Evolutionary conservation across 2,797 vertebrate species (phyloP).

Genomic region (Thaleichthys pacificus): DNA sequence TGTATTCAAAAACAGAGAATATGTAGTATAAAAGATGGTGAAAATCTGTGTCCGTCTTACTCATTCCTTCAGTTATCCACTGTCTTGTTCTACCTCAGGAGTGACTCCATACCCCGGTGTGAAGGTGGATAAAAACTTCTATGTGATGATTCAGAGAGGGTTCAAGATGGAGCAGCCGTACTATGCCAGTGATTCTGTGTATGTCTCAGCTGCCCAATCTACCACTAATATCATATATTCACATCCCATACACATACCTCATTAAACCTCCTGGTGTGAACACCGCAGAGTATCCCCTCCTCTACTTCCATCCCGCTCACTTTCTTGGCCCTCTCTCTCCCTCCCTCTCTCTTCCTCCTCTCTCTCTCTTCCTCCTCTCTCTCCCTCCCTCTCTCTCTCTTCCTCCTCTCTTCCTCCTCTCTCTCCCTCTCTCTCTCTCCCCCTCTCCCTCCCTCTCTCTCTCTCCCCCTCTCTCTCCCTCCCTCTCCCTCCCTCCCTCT

Average conservation of each 20-base stretch:
- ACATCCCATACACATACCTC: background rate
- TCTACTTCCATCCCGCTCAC: background rate
- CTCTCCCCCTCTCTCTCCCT: background rate
- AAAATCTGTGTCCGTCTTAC: background rate
- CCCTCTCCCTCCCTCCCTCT: background rate
- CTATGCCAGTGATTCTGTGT: conserved; percentile 87
- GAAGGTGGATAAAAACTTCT: conserved; percentile 88
- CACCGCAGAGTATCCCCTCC: background rate
- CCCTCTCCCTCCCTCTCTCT: background rate
- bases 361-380: background rate
- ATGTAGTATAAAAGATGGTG: background rate
- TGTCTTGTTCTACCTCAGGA: conserved; percentile 69
- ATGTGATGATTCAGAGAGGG: conserved; percentile 88
- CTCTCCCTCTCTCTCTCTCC: too few relatives aligned
- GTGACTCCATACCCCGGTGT: conserved; percentile 94
- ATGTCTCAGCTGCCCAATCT: conserved; percentile 54
- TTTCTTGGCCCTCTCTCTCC: background rate
- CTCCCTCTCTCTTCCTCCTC: background rate
- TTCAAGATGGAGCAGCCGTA: conserved; percentile 95
- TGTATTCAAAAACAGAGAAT: background rate
- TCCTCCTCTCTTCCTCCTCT: background rate
- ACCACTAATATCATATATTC: too few relatives aligned
- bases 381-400: background rate
- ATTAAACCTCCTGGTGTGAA: background rate
- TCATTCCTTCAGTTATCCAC: background rate